Evolutionary conservation across 2,888 invertebrate species (phyloP).

Genomic region (Oasisia sp.): DNA sequence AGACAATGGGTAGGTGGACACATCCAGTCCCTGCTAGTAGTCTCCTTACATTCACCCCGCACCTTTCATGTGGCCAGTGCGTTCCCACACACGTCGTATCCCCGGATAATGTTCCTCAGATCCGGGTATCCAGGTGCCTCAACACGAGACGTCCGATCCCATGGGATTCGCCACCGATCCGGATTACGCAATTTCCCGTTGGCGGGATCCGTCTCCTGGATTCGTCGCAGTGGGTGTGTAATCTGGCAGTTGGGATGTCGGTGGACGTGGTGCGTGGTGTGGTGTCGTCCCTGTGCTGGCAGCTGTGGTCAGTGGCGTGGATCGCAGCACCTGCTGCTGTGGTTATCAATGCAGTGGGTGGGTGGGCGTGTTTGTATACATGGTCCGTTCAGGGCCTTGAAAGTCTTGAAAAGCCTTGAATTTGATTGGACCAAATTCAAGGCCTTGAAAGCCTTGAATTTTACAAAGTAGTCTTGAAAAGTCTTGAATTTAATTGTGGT

Average conservation of each 20-base stretch:
- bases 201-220: neutral
- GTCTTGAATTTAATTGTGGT: too few relatives aligned
- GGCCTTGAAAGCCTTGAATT: too few relatives aligned
- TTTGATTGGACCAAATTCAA: too few relatives aligned
- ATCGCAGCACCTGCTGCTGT: neutral
- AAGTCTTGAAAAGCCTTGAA: too few relatives aligned
- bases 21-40: neutral
- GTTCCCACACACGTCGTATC: neutral
- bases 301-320: neutral
- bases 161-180: neutral
- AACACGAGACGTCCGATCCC: neutral
- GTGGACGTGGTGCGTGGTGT: neutral
- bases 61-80: neutral
- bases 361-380: neutral
- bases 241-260: neutral
- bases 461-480: too few relatives aligned
- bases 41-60: neutral
- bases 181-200: neutral
- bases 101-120: neutral
- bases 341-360: too few relatives aligned
- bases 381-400: too few relatives aligned
- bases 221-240: neutral
- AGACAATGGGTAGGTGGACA: neutral
- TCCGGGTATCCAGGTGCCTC: neutral
- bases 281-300: neutral